A percentile compares a stretch with the other conserved stretches of the same genome.
These are phyloP conservation scores for Danio jaintianensis DNA, from an alignment of 2,797 vertebrate genomes.

Conservation along the genomic window DNA sequence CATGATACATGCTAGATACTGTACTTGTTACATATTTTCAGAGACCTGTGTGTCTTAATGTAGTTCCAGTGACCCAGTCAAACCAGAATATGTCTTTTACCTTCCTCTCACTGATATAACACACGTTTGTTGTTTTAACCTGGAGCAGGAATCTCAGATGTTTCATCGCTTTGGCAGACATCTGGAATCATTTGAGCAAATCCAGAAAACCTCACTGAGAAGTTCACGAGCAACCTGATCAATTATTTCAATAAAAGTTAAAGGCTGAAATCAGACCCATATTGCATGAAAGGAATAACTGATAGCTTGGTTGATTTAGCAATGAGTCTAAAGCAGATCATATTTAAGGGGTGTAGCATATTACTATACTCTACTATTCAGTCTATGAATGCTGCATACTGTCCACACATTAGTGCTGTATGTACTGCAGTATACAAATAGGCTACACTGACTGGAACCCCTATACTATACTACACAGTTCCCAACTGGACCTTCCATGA, in stretches of 20 bases:
- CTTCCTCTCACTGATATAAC: conserved; percentile 17
- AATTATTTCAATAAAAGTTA: conserved; percentile 30
- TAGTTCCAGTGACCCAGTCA: neutral
- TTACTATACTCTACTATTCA: neutral
- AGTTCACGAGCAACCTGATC: conserved; percentile 4
- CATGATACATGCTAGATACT: too few relatives aligned
- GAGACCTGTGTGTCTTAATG: neutral
- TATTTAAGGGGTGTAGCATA: neutral
- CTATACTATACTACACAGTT: neutral
- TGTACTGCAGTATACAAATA: neutral
- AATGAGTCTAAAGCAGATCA: conserved; percentile 4
- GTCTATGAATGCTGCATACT: neutral
- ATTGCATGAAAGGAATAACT: conserved; percentile 4
- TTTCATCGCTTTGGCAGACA: conserved; percentile 46
- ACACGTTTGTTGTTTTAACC: conserved; percentile 53
- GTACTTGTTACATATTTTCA: neutral
- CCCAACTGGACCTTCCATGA: neutral
- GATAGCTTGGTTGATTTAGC: conserved; percentile 27
- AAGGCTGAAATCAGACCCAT: conserved; percentile 31
- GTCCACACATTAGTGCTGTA: neutral
- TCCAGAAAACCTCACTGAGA: conserved; percentile 46
- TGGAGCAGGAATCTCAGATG: conserved; percentile 45
- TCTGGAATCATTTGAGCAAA: conserved; percentile 61
- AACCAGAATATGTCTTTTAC: conserved; percentile 45
- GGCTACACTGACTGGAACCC: neutral